Evolutionary conservation across 2,113 vertebrate species (phyloP), one percentile per base, ranked within the genome.

Genomic region (Haemorhous mexicanus): DNA sequence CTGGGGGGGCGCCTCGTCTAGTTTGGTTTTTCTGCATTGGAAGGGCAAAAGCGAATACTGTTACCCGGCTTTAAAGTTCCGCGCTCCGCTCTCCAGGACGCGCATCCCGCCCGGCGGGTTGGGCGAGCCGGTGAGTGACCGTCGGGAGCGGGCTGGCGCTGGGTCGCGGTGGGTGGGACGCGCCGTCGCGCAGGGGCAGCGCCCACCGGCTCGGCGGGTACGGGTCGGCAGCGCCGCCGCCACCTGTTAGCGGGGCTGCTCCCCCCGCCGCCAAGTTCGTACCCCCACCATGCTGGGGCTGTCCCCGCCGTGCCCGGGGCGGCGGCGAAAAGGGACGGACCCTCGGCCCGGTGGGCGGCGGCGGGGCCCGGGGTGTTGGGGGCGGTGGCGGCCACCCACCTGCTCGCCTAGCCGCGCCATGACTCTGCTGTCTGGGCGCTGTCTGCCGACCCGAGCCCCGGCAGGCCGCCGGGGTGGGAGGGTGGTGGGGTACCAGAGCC

Each of bases 341-440:
- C 8, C n/a, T 47, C 56, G 47, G 55, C 47, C 10, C 41, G 11
- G 50, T 72, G 75, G 76, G 72, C 10, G 86, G 72, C 1, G 93
- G 66, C 33, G 64, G 43, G n/a, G 55, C 49, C 61, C 19, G 39
- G 64, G 58, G 24, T 61, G 72, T 27, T 41, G n/a, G 67, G 53
- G 20, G 61, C 35, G 50, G 52, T 58, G 61, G 83, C 35, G 83
- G 83, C 89, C 70, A 69, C 80, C 92, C 89, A 94, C 87, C 93
- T 91, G 89, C 89, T 82, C 39, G 11, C 37, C 47, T 46, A 61
- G 52, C 66, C 75, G 46, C 84, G 70, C 69, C 89, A 74, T 94
- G 95, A 62, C 93, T 95, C 77, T 90, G 84, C 91, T 90, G 92
- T 87, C 67, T 94, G 91, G 81, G 88, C 80, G 75, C 87, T 91